A percentile compares a stretch with the other conserved stretches of the same genome.
Conservation (phyloP, 2,113 vertebrate genomes). For the Proterorhinus semilunaris region DNA sequence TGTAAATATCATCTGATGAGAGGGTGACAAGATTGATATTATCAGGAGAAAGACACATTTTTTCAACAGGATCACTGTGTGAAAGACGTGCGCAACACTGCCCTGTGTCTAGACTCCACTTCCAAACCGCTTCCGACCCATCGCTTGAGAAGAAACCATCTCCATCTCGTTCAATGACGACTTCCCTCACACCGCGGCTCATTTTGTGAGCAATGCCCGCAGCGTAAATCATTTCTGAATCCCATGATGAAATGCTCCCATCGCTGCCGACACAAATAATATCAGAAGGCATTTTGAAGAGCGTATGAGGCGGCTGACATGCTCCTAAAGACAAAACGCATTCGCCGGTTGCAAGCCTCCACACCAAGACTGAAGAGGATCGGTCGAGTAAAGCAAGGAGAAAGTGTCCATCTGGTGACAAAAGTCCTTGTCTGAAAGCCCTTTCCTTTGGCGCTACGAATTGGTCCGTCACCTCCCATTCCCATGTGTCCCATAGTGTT, state of each 20-base stretch:
- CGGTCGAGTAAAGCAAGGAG: conserved; percentile 72
- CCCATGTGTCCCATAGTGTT: conserved; percentile 65
- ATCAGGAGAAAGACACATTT: conserved; percentile 63
- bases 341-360: conserved; percentile 72
- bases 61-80: conserved; percentile 68
- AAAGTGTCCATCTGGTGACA: conserved; percentile 64
- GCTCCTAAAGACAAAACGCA: conserved; percentile 74
- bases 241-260: conserved; percentile 70
- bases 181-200: conserved; percentile 42
- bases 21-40: conserved; percentile 66
- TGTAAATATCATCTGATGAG: conserved; percentile 69
- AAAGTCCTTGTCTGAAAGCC: conserved; percentile 65
- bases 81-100: conserved; percentile 56
- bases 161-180: conserved; percentile 57
- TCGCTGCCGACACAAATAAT: conserved; percentile 57
- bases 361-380: conserved; percentile 68
- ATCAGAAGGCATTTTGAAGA: conserved; percentile 61
- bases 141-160: conserved; percentile 73
- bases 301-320: conserved; percentile 20
- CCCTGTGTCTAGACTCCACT: conserved; percentile 62
- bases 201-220: conserved; percentile 67
- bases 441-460: conserved; percentile 66
- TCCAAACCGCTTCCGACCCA: conserved; percentile 71
- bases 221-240: conserved; percentile 63
- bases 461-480: conserved; percentile 63